Conservation (phyloP, 2,113 vertebrate genomes). For the Mustela nigripes region DNA sequence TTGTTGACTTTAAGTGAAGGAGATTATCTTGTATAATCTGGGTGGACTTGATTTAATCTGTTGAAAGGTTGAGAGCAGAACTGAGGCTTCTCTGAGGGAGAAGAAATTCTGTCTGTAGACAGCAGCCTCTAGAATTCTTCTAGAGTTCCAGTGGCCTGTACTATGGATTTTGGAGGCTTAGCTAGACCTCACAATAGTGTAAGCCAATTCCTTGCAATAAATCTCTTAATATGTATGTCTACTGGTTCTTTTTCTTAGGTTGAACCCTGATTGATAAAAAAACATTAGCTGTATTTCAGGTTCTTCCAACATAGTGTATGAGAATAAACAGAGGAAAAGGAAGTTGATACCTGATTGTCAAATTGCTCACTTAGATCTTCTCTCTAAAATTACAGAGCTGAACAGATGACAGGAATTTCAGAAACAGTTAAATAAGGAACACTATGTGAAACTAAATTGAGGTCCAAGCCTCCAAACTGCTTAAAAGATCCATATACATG, state of each 20-base stretch:
- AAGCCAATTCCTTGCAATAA: neutral
- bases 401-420: conserved; percentile 63
- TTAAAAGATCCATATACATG: conserved; percentile 11
- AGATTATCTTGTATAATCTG: neutral
- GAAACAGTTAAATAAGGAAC: conserved; percentile 65
- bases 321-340: conserved; percentile 28
- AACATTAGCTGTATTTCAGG: conserved; percentile 3
- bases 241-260: conserved; percentile 36
- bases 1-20: conserved; percentile 20
- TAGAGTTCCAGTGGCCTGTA: neutral
- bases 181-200: neutral
- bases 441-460: conserved; percentile 56
- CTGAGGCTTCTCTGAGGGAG: neutral
- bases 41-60: neutral
- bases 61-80: neutral
- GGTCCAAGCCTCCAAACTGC: conserved; percentile 10
- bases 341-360: neutral
- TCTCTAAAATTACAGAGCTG: conserved; percentile 51
- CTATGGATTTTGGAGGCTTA: neutral
- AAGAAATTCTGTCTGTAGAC: conserved; percentile 24
- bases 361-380: conserved; percentile 22
- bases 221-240: conserved; percentile 6
- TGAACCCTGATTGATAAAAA: conserved; percentile 20
- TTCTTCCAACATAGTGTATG: neutral
- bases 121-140: neutral